A percentile compares a stretch with the other conserved stretches of the same genome.
phyloP scores from a whole-genome alignment of 2,113 vertebrate genomes.

The Coturnix japonica region DNA sequence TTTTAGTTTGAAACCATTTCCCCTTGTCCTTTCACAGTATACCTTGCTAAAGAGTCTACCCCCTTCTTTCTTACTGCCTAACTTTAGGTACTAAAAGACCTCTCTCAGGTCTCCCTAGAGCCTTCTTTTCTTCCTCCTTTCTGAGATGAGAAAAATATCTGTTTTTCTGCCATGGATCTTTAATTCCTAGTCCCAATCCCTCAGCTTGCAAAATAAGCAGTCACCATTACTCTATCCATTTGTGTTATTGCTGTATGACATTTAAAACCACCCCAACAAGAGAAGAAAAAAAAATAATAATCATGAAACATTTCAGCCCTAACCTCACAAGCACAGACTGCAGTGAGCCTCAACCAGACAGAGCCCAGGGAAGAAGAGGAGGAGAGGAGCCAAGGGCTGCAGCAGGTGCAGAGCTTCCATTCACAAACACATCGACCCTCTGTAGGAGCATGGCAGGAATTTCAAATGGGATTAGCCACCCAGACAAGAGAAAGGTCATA shows the following conservation, averaged over 20 bases:
- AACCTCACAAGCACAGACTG: neutral
- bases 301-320: neutral
- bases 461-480: conserved; percentile 83
- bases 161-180: neutral
- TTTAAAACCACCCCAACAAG: neutral
- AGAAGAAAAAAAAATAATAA: neutral
- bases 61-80: too few species aligned
- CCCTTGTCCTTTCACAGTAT: too few species aligned
- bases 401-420: conserved; percentile 74
- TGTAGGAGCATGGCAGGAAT: conserved; percentile 75
- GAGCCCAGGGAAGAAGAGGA: conserved; percentile 42
- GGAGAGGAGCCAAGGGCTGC: conserved; percentile 31
- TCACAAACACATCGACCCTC: conserved; percentile 73
- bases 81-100: too few species aligned
- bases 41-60: too few species aligned
- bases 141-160: neutral
- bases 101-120: too few species aligned
- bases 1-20: too few species aligned
- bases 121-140: neutral
- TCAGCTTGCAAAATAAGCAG: neutral
- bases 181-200: neutral
- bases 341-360: neutral
- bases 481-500: conserved; percentile 82
- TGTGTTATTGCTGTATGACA: neutral
- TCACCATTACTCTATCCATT: neutral